phyloP scores from a whole-genome alignment of 2,888 invertebrate species.

The Gymnoscelis rufifasciata region DNA sequence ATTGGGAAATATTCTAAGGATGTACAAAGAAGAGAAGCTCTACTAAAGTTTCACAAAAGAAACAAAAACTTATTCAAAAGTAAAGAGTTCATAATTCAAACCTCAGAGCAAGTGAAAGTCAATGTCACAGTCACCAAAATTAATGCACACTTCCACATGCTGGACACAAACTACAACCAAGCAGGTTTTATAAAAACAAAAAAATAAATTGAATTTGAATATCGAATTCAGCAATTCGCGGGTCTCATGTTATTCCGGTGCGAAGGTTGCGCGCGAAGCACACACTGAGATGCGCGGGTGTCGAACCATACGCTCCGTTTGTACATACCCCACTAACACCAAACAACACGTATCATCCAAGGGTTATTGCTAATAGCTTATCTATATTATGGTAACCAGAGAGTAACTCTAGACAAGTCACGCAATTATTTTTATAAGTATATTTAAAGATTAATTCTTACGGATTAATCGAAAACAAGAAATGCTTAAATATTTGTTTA shows the following conservation, averaged over 20 bases:
- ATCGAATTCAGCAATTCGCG: conserved; percentile 56
- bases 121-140: conserved; percentile 55
- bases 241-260: conserved; percentile 56
- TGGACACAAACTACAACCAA: conserved; percentile 31
- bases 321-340: conserved; percentile 55
- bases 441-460: too few relatives aligned
- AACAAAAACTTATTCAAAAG: too few relatives aligned
- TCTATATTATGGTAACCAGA: background rate
- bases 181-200: conserved; percentile 38
- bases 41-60: too few relatives aligned
- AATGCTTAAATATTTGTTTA: too few relatives aligned
- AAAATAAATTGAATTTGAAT: conserved; percentile 36
- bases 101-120: conserved; percentile 62
- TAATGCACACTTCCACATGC: conserved; percentile 65
- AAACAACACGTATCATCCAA: background rate
- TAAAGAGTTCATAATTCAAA: conserved; percentile 42
- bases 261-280: conserved; percentile 49
- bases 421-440: too few relatives aligned
- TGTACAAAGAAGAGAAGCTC: too few relatives aligned
- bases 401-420: background rate
- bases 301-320: conserved; percentile 53
- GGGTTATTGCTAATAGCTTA: background rate
- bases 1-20: too few relatives aligned
- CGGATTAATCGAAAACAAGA: too few relatives aligned
- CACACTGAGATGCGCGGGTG: conserved; percentile 60